Evolutionary conservation across 1,140 invertebrate species (phyloP), one percentile per base, ranked within the genome.

Genomic region (Agrilus planipennis): DNA sequence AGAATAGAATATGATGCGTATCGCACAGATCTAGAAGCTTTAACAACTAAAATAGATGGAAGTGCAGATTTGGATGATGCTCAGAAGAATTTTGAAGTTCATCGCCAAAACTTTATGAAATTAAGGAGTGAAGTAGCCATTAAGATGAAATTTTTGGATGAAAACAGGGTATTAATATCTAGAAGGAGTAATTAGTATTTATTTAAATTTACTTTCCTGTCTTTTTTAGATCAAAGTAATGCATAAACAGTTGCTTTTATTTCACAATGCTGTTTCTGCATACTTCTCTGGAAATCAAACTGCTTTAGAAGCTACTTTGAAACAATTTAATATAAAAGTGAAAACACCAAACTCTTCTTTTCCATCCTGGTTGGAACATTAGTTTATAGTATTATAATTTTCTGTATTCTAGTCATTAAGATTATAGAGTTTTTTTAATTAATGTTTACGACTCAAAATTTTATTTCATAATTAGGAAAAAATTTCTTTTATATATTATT

Each of bases 1-100:
- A 80, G 92, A 67, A 77, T 96, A 64, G 91, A 96, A 64, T 97
- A 93, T 63, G 93, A 97, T 75, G 92, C 93, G 10, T 96, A 96
- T 63, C 79, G 91, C 57, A 83, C 83, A 61, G 91, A 95, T 67
- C 65, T 94, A 51, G 90, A 95, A 64, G 69, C 78, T 52, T 64
- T 78, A 52, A 73, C 69, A 39, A 81, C 77, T 63, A 74, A 69
- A 31, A 73, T 75, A 46, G 67, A 77, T 53, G 68, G 71, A 22
- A 72, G 69, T 46, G 65, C 70, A 20, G 62, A 70, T 10, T 52
- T 85, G 20, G 87, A 90, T 55, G 84, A 89, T 47, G 76, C 86
- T 5, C 81, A 89, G 53, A 70, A 76, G 42, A 80, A 79, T 55
- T 92, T 86, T 66, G 80, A 86, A 49, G 69, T 77, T 23, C 87